Evolutionary conservation across 2,888 invertebrate genomes (phyloP).

Genomic region (Bellardia bayeri): DNA sequence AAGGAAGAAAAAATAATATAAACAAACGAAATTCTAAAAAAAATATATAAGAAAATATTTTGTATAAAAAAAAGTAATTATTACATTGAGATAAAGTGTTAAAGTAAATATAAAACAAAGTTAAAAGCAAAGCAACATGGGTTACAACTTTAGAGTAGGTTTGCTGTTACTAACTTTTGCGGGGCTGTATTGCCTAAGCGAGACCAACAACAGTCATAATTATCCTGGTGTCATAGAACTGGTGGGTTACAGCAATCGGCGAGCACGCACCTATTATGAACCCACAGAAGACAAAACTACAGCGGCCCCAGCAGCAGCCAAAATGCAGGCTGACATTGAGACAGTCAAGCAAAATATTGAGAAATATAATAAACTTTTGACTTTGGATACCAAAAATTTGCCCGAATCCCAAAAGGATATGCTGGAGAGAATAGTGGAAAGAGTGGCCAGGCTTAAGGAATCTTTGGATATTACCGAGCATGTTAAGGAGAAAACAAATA

Average conservation of each 20-base stretch:
- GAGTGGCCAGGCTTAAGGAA: conserved; percentile 83
- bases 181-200: conserved; percentile 9
- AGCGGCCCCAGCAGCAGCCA: conserved; percentile 78
- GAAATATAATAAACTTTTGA: conserved; percentile 82
- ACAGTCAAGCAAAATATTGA: conserved; percentile 83
- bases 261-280: conserved; percentile 81
- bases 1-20: not conserved
- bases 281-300: conserved; percentile 73
- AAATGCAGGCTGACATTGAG: conserved; percentile 83
- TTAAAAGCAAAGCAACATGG: conserved; percentile 34
- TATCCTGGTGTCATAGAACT: conserved; percentile 84
- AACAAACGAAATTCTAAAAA: not conserved
- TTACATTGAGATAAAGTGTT: not conserved
- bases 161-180: conserved; percentile 39
- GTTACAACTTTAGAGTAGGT: conserved; percentile 40
- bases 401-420: conserved; percentile 84
- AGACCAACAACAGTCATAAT: conserved; percentile 71
- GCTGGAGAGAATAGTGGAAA: conserved; percentile 83
- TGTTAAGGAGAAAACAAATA: conserved; percentile 57
- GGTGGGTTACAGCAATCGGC: conserved; percentile 82
- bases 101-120: not conserved
- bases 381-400: conserved; percentile 82
- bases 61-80: not conserved
- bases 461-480: conserved; percentile 81
- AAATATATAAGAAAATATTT: not conserved